Conservation (phyloP, 2,888 invertebrate species). For the Syrphus vitripennis region DNA sequence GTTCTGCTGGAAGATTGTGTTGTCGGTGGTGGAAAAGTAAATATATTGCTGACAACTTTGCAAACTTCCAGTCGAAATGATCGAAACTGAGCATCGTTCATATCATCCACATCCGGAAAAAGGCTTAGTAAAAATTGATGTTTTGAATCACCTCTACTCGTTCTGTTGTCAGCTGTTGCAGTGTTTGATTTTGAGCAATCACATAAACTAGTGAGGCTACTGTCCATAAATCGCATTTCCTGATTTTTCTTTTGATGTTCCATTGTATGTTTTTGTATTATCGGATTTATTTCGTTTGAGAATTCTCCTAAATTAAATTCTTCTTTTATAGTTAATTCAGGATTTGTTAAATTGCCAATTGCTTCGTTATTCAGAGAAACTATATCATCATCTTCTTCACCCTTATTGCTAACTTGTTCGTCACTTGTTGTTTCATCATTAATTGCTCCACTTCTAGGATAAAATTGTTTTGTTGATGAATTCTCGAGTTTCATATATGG, state of each 20-base stretch:
- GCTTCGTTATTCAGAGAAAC: background rate
- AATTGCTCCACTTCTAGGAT: background rate
- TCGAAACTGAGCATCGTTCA: conserved; percentile 4
- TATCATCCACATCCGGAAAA: conserved; percentile 1
- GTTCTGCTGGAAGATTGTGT: background rate
- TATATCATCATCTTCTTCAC: background rate
- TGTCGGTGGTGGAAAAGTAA: background rate
- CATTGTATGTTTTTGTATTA: background rate
- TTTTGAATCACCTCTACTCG: background rate
- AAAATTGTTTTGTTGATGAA: background rate
- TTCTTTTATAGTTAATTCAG: background rate
- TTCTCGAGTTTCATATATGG: conserved; percentile 2
- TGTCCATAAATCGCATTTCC: background rate
- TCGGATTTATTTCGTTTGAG: background rate
- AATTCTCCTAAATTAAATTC: background rate
- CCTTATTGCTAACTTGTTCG: background rate
- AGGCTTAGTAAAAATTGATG: conserved; percentile 6
- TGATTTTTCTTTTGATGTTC: background rate
- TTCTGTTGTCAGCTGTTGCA: background rate
- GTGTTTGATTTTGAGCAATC: background rate
- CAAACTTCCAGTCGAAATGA: background rate
- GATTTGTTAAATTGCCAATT: background rate
- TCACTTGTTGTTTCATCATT: background rate
- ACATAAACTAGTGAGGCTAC: background rate
- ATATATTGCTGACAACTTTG: background rate